phyloP scores from a whole-genome alignment of 2,797 vertebrate species.

The Typhlichthys subterraneus region DNA sequence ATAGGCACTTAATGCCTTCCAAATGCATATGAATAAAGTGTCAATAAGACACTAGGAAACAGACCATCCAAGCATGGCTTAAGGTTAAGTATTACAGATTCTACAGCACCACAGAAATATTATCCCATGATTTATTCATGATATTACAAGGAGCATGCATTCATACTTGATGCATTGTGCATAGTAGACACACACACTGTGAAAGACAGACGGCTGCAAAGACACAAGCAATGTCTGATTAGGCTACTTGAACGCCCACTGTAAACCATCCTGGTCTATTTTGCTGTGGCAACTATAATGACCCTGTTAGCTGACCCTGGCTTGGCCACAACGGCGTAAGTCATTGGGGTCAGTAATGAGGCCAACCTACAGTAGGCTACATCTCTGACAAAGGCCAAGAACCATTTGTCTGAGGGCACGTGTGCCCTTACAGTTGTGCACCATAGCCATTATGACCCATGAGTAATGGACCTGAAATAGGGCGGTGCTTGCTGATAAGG shows the following conservation, averaged over 20 bases:
- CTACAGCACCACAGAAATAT: slow-evolving; percentile 12
- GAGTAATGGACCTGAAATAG: slow-evolving; percentile 1
- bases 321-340: background rate
- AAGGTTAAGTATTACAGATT: slow-evolving; percentile 24
- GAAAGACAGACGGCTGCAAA: background rate
- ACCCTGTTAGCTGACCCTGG: background rate
- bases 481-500: background rate
- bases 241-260: background rate
- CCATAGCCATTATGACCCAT: slow-evolving; percentile 20
- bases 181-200: background rate
- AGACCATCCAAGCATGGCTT: slow-evolving; percentile 8
- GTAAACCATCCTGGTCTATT: background rate
- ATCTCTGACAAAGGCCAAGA: slow-evolving; percentile 17
- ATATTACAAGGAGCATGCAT: slow-evolving; percentile 4
- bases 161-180: background rate
- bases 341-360: background rate
- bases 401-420: slow-evolving; percentile 3
- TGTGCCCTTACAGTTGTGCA: background rate
- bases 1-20: slow-evolving; percentile 19
- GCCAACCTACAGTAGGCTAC: slow-evolving; percentile 8
- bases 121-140: slow-evolving; percentile 23
- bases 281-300: background rate
- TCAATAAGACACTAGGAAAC: slow-evolving; percentile 17
- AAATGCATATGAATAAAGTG: slow-evolving; percentile 39
- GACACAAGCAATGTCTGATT: background rate